Evolutionary conservation across 2,113 vertebrate genomes (phyloP), one percentile per base, ranked within the genome.

Genomic region (Eulacestoma nigropectus): DNA sequence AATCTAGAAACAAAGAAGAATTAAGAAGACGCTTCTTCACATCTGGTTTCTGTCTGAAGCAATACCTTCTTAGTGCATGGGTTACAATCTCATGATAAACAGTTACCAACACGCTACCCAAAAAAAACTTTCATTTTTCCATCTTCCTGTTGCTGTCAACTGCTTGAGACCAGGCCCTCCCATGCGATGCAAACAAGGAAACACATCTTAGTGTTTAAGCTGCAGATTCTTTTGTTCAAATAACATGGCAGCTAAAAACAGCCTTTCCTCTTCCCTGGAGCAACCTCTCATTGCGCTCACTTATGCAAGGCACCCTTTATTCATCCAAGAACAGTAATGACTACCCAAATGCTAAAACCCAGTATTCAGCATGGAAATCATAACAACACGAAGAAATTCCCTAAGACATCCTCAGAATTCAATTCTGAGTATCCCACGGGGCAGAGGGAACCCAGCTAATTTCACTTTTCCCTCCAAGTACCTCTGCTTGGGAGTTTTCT

Each of bases 191-290:
- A 87, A 95, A 95, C 82, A 90, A 86, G 94, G 91, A 95, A 97
- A 95, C 60, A 35, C 32, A 64, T 86, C 87, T 68, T 19, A 19
- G 32, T 18, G 35, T 94, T 90, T 90, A 63, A 73, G 85, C 68
- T 41, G 57, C 11, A 70, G 10, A 77, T 57, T 75, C 87, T 93
- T 90, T 92, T 88, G 88, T 93, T 94, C 55, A 89, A 93, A 57
- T 90, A 91, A 95, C 63, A 74, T 35, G 47, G 91, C 73, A 95
- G 70, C 89, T 94, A 89, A 94, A 91, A 96, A 56, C 76, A 86
- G 78, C 62, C 46, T 63, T 95, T 94, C 95, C 95, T 91, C 80
- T 79, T 84, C 87, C 77, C 80, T 57, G 65, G 37, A 95, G 85
- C 77, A 90, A 90, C 86, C 76, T 73, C 88, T 92, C 86, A 57